Evolutionary conservation across 1,140 invertebrate genomes (phyloP), one percentile per base, ranked within the genome.

Genomic region (Polypedilum vanderplanki): DNA sequence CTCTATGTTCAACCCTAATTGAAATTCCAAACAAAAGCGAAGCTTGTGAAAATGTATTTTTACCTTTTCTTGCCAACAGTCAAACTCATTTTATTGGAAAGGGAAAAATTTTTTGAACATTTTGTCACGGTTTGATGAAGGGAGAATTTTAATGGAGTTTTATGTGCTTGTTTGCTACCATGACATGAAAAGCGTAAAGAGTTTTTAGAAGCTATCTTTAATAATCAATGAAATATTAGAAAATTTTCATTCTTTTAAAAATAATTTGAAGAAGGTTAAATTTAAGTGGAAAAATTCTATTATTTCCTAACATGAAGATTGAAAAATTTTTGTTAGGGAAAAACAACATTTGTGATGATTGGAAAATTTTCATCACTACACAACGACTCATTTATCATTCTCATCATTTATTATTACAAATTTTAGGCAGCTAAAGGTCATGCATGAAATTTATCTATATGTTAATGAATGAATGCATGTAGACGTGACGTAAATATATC

Each of bases 1-100:
- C 46, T 57, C n/a, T 57, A 57, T 17, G 10, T 57, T 70, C 65
- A 70, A 70, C 65, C 65, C 65, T 70, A 70, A 70, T 70, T 70
- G 65, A 70, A 70, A 70, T 70, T 70, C 65, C 65, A 70, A 70
- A 70, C 20, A 70, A 20, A 70, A 70, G 17, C 17, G 46, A 57
- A 12, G 46, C 15, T 15, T 4, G 46, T 57, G 10, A 57, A 46
- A 46, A 46, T 57, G 1, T 57, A 57, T 57, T 57, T 57, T 57
- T 57, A 57, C 46, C 46, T 57, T 57, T n/a, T 57, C 46, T 57
- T 57, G 46, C 46, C 46, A 15, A 57, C 46, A 57, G 15, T 57
- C 12, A n/a, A n/a, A 57, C 12, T 4, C 46, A 57, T 57, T 57
- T 57, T 57, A 57, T 57, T 8, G 46, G n/a, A 57, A 15, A 15